Conservation (phyloP, 2,888 invertebrate genomes). For the Polyommatus iphigenia region DNA sequence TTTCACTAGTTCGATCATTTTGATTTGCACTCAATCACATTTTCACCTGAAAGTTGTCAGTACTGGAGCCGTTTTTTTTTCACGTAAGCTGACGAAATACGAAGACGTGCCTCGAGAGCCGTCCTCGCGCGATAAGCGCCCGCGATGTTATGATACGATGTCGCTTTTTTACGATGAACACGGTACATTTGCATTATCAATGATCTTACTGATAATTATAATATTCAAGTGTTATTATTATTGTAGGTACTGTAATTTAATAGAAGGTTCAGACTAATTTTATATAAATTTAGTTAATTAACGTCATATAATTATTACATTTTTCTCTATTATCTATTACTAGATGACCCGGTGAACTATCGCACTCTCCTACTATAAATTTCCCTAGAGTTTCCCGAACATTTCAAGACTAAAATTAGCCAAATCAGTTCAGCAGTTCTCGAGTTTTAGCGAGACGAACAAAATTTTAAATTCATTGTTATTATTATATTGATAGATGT, state of each 20-base stretch:
- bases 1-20: slow-evolving; percentile 71
- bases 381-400: no score
- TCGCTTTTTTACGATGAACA: slow-evolving; percentile 41
- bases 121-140: slow-evolving; percentile 54
- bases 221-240: background rate
- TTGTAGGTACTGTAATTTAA: background rate
- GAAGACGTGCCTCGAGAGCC: slow-evolving; percentile 46
- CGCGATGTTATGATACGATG: slow-evolving; percentile 56
- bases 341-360: no score
- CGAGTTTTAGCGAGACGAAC: no score
- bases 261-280: background rate
- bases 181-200: slow-evolving; percentile 23
- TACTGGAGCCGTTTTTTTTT: slow-evolving; percentile 46
- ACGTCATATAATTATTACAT: no score
- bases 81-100: slow-evolving; percentile 49
- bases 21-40: slow-evolving; percentile 54
- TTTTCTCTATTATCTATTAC: background rate
- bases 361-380: no score
- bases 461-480: no score
- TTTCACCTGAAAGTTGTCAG: slow-evolving; percentile 45
- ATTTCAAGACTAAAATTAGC: no score
- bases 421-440: no score
- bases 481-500: no score
- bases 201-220: background rate
- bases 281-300: background rate